Evolutionary conservation across 2,113 vertebrate species (phyloP).

Genomic region (Chitala chitala): DNA sequence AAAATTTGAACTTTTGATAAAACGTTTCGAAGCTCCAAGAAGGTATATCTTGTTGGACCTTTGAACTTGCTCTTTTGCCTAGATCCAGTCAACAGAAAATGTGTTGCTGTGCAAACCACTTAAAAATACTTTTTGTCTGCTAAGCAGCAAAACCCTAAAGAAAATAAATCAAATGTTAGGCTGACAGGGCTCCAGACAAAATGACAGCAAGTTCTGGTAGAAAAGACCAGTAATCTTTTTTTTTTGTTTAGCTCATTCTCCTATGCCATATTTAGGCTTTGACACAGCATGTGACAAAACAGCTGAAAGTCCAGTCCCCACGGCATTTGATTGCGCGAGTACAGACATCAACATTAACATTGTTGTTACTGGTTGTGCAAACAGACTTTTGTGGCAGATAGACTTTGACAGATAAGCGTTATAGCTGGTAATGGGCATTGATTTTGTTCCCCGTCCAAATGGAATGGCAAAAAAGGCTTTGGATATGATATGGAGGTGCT

Average conservation of each 20-base stretch:
- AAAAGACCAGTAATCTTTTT: slow-evolving; percentile 3
- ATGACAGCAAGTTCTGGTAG: neutral
- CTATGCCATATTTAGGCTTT: neutral
- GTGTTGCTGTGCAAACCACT: neutral
- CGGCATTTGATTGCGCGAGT: slow-evolving; percentile 3
- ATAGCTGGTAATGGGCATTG: slow-evolving; percentile 25
- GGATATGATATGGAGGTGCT: slow-evolving; percentile 2
- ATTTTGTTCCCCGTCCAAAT: slow-evolving; percentile 18
- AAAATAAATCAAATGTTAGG: neutral
- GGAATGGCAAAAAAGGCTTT: slow-evolving; percentile 4
- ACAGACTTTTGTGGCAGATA: slow-evolving; percentile 17
- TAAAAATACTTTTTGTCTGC: neutral
- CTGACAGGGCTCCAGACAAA: neutral
- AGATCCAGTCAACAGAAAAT: neutral
- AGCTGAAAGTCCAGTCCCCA: neutral
- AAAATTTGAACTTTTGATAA: no score
- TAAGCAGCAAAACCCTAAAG: neutral
- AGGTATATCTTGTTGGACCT: no score
- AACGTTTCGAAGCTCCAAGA: no score
- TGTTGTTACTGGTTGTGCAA: slow-evolving; percentile 16
- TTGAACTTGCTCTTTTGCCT: neutral
- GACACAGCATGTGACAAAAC: neutral
- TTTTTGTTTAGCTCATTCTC: neutral
- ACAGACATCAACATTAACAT: slow-evolving; percentile 16
- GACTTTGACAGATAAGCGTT: slow-evolving; percentile 15